Evolutionary conservation across 2,888 invertebrate genomes (phyloP).

Genomic region (Hirtodrosophila confusa): DNA sequence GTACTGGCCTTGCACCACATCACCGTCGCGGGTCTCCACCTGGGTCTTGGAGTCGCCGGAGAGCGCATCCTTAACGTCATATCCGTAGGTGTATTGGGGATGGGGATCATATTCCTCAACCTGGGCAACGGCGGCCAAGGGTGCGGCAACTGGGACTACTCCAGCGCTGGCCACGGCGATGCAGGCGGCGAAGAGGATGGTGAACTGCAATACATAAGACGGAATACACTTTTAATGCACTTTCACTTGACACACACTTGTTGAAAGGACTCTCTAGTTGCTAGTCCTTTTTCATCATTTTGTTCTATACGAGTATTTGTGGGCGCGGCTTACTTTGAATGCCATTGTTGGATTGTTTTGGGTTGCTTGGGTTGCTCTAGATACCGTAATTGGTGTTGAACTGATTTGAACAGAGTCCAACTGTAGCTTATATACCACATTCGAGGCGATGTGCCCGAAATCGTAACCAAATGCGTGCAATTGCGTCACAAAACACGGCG

Average conservation of each 20-base stretch:
- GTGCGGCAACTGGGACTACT: conserved; percentile 75
- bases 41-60: conserved; percentile 84
- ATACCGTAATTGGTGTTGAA: conserved; percentile 82
- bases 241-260: conserved; percentile 10
- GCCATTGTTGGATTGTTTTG: conserved; percentile 72
- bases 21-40: conserved; percentile 84
- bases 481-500: conserved; percentile 68
- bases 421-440: conserved; percentile 78
- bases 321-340: conserved; percentile 82
- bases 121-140: conserved; percentile 76
- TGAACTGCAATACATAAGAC: conserved; percentile 69
- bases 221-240: conserved; percentile 23
- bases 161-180: conserved; percentile 80
- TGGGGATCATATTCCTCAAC: conserved; percentile 83
- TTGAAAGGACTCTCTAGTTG: background rate
- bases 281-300: conserved; percentile 22
- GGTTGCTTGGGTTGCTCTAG: conserved; percentile 76
- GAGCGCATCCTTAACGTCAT: conserved; percentile 83
- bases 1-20: conserved; percentile 84
- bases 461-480: conserved; percentile 60
- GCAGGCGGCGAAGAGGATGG: conserved; percentile 79
- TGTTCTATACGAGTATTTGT: background rate
- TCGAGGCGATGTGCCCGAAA: conserved; percentile 51
- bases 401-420: conserved; percentile 78
- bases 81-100: conserved; percentile 84